These are phyloP conservation scores for Radopholus similis DNA, from an alignment of 1,140 invertebrate genomes.

Conservation along the genomic window DNA sequence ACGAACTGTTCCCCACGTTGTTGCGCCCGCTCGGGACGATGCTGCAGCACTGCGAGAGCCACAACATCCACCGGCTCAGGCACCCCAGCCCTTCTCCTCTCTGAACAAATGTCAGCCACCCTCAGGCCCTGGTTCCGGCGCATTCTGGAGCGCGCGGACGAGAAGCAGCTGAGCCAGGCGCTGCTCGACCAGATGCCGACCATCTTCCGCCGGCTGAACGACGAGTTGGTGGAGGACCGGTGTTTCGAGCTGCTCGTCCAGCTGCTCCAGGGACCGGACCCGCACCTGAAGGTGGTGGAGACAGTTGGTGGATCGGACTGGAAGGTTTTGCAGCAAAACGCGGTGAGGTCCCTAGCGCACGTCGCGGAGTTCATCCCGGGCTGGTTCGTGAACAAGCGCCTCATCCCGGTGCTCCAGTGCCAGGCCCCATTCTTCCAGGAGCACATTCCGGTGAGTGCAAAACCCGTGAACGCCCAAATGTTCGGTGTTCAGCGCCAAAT, in stretches of 20 bases:
- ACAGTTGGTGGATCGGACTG: neutral
- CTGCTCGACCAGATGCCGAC: conserved; percentile 39
- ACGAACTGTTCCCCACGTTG: conserved; percentile 45
- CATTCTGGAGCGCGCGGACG: conserved; percentile 39
- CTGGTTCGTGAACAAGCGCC: conserved; percentile 44
- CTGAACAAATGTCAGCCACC: too few species aligned
- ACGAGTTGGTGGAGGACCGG: conserved; percentile 43
- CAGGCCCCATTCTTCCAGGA: conserved; percentile 50
- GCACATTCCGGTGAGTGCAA: conserved; percentile 45
- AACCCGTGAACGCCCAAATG: neutral
- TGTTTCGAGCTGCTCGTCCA: conserved; percentile 39
- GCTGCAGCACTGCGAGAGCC: conserved; percentile 49
- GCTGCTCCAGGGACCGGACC: conserved; percentile 33
- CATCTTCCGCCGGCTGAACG: conserved; percentile 43
- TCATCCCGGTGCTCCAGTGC: conserved; percentile 43
- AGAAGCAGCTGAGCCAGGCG: conserved; percentile 25
- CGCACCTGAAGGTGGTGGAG: conserved; percentile 28
- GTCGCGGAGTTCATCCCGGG: conserved; percentile 52
- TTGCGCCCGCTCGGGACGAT: conserved; percentile 53
- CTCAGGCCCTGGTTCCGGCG: conserved; percentile 53
- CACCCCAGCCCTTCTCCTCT: too few species aligned
- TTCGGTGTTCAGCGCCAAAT: conserved; percentile 50
- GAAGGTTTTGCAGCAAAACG: conserved; percentile 45
- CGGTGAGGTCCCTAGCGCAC: conserved; percentile 42
- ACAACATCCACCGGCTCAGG: conserved; percentile 58